Base-by-base conservation (phyloP, 2,797 vertebrate genomes). In the Sciurus vulgaris region DNA sequence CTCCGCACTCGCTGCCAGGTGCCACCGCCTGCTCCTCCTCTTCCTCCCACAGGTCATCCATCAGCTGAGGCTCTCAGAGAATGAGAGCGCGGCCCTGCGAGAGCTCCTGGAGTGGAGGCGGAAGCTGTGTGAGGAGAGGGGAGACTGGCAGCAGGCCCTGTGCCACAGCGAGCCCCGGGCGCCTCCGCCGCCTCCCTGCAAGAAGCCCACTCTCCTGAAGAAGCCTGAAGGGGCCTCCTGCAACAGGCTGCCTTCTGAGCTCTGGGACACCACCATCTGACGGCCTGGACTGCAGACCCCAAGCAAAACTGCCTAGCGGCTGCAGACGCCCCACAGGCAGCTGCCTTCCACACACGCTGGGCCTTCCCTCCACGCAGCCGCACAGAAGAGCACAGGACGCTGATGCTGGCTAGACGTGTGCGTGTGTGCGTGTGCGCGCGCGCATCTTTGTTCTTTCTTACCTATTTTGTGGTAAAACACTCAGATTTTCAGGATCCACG, bases 51-150 rank as follows among this genome's bases (percentile, higher is more conserved):
- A 99, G 99, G 98, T 99, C 86, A 99, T 99, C 97, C 99, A 99
- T 97, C 98, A 99, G 96, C 98, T 99, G 94, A 98, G 98, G 97
- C 98, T 99, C 93, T 99, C 98, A 0, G 98, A 98, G 97, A 98
- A 99, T 20, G 99, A 99, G 96, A 99, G 98, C 1, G 97, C 98
- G 65, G 97, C 99, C 96, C 98, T 99, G 51, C 98, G 98, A 97
- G 99, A 99, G 97, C 98, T 99, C 89, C 98, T 99, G 97, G 99
- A 99, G 47, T 99, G 99, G 99, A 98, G 99, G 89, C 98, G 99
- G 97, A 98, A 98, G 97, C 99, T 99, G 95, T 99, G 99, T 89
- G 99, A 99, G 98, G 98, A 99, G 92, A 97, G 93, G 74, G 98
- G 97, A 18, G 98, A 98, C 93, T 99, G 99, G 99, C 99, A 99